A percentile compares a stretch with the other conserved stretches of the same genome.
Conservation (phyloP, 2,888 invertebrate genomes). For the Colostygia pectinataria region DNA sequence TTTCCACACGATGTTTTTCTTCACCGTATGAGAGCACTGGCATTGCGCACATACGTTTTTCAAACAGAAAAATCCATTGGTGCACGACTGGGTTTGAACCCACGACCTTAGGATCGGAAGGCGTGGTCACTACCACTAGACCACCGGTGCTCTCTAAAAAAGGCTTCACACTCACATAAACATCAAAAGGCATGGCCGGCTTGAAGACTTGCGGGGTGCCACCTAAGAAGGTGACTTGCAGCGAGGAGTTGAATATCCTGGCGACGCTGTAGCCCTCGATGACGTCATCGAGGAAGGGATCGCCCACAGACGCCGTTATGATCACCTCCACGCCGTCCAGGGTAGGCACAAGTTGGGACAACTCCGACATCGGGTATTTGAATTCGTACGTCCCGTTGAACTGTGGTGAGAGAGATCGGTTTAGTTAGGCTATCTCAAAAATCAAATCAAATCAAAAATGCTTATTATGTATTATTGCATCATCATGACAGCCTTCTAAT, state of each 20-base stretch:
- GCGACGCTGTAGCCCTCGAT: constrained; percentile 94
- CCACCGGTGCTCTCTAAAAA: too few species aligned
- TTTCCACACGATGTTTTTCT: too few species aligned
- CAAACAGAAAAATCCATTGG: too few species aligned
- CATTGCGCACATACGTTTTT: too few species aligned
- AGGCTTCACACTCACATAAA: constrained; percentile 87
- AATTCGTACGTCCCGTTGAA: constrained; percentile 95
- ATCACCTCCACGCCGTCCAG: constrained; percentile 91
- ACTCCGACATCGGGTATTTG: constrained; percentile 91
- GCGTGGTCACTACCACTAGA: too few species aligned
- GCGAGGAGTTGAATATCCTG: constrained; percentile 92
- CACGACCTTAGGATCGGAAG: too few species aligned
- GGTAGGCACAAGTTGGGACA: constrained; percentile 85
- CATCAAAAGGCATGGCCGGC: constrained; percentile 95
- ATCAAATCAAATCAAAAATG: too few species aligned
- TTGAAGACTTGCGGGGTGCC: constrained; percentile 97
- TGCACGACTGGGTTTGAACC: too few species aligned
- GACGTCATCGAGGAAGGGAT: constrained; percentile 91
- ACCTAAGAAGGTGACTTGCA: constrained; percentile 92
- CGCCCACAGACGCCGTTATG: constrained; percentile 93
- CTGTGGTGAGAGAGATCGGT: constrained; percentile 57
- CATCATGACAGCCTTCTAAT: too few species aligned
- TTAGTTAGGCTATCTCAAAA: too few species aligned
- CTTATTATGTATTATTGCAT: too few species aligned
- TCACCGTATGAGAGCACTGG: too few species aligned